phyloP scores from a whole-genome alignment of 2,113 vertebrate species.

The Callocephalon fimbriatum region DNA sequence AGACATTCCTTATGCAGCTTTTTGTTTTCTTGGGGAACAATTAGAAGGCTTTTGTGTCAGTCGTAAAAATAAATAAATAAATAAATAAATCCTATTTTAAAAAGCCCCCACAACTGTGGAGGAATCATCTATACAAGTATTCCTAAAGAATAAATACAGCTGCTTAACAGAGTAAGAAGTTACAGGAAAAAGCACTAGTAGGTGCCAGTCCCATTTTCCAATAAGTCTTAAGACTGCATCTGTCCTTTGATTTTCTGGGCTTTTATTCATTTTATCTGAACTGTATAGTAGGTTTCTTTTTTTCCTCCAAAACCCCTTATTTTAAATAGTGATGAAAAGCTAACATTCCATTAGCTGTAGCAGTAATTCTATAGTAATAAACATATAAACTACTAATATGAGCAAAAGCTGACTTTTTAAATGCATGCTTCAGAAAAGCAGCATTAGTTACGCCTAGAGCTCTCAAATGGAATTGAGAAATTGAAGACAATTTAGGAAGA shows the following conservation, averaged over 20 bases:
- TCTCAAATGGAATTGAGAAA: neutral
- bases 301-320: neutral
- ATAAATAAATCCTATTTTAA: neutral
- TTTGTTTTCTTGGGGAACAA: conserved; percentile 13
- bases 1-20: conserved; percentile 16
- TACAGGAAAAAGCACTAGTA: neutral
- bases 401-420: conserved; percentile 17
- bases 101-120: neutral
- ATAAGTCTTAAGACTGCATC: neutral
- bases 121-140: neutral
- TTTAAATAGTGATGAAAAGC: neutral
- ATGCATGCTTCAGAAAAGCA: neutral
- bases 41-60: neutral
- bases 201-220: neutral
- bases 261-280: neutral
- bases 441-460: neutral
- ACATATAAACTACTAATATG: neutral
- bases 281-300: neutral
- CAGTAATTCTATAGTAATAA: neutral
- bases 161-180: neutral
- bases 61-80: neutral
- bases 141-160: conserved; percentile 15
- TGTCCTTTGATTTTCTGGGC: neutral
- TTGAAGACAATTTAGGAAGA: conserved; percentile 8
- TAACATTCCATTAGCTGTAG: neutral